Conservation (phyloP, 2,888 invertebrate genomes). For the Pheosia tremula region DNA sequence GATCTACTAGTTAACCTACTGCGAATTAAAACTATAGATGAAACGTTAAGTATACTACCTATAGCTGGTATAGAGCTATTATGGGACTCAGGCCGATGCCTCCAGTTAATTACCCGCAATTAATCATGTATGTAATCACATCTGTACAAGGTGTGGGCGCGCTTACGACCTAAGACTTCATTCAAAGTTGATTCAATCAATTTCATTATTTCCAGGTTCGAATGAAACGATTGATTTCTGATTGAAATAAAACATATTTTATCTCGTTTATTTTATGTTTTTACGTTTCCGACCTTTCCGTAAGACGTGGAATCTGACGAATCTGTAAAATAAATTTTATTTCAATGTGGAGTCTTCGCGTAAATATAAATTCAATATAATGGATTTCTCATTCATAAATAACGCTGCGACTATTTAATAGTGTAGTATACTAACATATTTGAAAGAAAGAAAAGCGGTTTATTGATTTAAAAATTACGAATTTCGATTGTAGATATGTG, state of each 20-base stretch:
- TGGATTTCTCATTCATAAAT: neutral
- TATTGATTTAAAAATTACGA: too few relatives aligned
- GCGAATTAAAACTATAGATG: neutral
- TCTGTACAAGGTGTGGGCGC: neutral
- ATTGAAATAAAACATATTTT: too few relatives aligned
- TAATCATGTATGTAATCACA: slow-evolving; percentile 18
- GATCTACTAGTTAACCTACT: too few relatives aligned
- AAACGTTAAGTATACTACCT: neutral
- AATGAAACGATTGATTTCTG: neutral
- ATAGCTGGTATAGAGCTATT: neutral
- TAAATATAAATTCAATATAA: too few relatives aligned
- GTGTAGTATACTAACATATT: neutral
- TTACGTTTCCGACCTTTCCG: too few relatives aligned
- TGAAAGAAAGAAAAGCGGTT: too few relatives aligned
- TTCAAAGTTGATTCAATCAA: neutral
- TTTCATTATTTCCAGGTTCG: neutral
- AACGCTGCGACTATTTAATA: neutral
- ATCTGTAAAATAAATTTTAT: too few relatives aligned
- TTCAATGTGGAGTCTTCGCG: too few relatives aligned
- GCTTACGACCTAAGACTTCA: neutral
- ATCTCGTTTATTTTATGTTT: too few relatives aligned
- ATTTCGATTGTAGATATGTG: too few relatives aligned
- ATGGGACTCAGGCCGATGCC: neutral
- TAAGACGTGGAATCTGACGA: too few relatives aligned
- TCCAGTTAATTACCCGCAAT: slow-evolving; percentile 23